A percentile compares a stretch with the other conserved stretches of the same genome.
Evolutionary conservation across 2,113 vertebrate genomes (phyloP).

Genomic region (Catharus fuscescens): DNA sequence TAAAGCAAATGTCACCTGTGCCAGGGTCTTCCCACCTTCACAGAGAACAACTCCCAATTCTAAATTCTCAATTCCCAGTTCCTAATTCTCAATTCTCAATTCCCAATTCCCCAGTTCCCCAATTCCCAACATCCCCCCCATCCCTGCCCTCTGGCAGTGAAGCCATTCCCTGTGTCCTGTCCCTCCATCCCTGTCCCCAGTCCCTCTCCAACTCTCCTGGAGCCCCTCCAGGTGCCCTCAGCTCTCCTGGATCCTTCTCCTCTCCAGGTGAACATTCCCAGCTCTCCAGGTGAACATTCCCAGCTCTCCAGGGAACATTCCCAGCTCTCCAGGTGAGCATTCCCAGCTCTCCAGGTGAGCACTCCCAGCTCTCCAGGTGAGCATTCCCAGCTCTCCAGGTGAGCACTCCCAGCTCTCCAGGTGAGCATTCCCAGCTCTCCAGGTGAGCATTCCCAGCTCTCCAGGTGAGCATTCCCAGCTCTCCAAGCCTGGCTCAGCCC

Average conservation of each 20-base stretch:
- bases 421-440: no score
- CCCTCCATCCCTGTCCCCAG: neutral
- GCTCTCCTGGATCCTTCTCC: neutral
- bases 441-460: no score
- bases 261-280: neutral
- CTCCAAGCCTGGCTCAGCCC: neutral
- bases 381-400: no score
- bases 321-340: neutral
- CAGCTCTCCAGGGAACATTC: neutral
- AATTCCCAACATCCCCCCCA: accelerated
- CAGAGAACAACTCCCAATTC: neutral
- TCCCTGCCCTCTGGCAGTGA: neutral
- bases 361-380: no score
- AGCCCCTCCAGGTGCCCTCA: neutral
- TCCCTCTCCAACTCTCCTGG: neutral
- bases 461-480: neutral
- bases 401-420: no score
- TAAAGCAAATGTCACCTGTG: neutral
- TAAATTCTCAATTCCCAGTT: no score
- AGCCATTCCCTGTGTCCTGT: neutral
- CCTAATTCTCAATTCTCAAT: no score
- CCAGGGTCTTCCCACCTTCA: neutral
- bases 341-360: no score
- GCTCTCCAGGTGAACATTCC: neutral
- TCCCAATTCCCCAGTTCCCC: no score